phyloP scores from a whole-genome alignment of 2,888 invertebrate genomes.

The Amphipoea lucens region DNA sequence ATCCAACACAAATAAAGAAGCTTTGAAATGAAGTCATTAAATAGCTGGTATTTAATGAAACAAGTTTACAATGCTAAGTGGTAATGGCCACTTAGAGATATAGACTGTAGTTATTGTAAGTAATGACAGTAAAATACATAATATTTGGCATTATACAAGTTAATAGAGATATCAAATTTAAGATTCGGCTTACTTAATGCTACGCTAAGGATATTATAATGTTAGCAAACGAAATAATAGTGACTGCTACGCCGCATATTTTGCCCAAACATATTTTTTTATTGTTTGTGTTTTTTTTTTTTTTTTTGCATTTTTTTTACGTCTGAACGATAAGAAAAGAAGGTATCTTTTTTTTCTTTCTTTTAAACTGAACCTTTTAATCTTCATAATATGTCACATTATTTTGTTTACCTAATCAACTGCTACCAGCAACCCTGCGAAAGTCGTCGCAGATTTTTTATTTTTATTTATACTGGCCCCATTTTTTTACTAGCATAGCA shows the following conservation, averaged over 20 bases:
- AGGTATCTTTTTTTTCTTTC: no score
- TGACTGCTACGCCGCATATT: background rate
- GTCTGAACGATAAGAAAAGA: no score
- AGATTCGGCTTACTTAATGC: constrained; percentile 6
- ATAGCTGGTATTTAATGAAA: background rate
- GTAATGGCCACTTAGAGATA: background rate
- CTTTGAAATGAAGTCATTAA: background rate
- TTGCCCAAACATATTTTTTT: background rate
- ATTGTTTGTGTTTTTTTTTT: background rate
- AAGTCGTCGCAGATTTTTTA: background rate
- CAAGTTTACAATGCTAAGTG: background rate
- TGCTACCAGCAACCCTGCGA: background rate
- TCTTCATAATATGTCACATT: no score
- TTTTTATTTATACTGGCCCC: background rate
- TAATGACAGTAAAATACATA: constrained; percentile 5
- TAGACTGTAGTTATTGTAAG: background rate
- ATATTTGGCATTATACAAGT: background rate
- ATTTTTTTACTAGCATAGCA: background rate
- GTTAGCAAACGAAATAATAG: background rate
- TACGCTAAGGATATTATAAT: background rate
- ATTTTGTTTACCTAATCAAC: background rate
- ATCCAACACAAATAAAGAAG: background rate
- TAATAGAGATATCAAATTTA: background rate
- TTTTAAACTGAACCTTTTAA: background rate
- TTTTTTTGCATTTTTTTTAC: no score